Evolutionary conservation across 2,797 vertebrate species (phyloP).

Genomic region (Centropyge bicolor): DNA sequence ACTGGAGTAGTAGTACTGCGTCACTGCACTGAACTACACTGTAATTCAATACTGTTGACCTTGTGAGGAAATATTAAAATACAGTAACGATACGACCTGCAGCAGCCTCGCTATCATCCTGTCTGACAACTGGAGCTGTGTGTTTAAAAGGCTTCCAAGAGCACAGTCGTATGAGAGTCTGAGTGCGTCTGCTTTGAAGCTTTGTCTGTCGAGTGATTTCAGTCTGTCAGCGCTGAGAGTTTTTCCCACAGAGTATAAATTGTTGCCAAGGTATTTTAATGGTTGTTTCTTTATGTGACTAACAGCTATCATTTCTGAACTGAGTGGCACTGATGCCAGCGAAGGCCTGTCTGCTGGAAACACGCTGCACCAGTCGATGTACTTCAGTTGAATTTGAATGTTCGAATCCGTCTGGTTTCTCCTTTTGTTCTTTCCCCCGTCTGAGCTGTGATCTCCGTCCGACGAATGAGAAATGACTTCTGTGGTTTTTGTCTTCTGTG

Average conservation of each 20-base stretch:
- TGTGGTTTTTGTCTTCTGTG: slow-evolving; percentile 51
- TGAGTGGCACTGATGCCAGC: slow-evolving; percentile 19
- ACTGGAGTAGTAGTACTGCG: not conserved
- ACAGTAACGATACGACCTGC: slow-evolving; percentile 14
- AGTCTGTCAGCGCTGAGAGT: slow-evolving; percentile 5
- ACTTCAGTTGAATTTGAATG: slow-evolving; percentile 23
- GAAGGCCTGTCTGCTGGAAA: slow-evolving; percentile 39
- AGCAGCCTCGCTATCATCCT: slow-evolving; percentile 10
- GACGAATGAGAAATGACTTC: slow-evolving; percentile 50
- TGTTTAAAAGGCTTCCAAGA: not conserved
- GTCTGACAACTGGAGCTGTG: not conserved
- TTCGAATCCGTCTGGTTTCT: slow-evolving; percentile 34
- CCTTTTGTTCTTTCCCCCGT: slow-evolving; percentile 16
- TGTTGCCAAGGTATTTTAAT: slow-evolving; percentile 20
- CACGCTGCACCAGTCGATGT: slow-evolving; percentile 43
- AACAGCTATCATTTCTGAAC: slow-evolving; percentile 37
- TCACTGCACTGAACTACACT: slow-evolving; percentile 7
- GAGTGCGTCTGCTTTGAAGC: not conserved
- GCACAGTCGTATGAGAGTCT: not conserved
- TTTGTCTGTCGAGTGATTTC: not conserved
- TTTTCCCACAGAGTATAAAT: slow-evolving; percentile 13
- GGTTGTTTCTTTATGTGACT: slow-evolving; percentile 43
- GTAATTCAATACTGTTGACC: slow-evolving; percentile 21
- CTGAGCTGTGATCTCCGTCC: slow-evolving; percentile 46
- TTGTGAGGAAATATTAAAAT: slow-evolving; percentile 9